A percentile compares a stretch with the other conserved stretches of the same genome.
Evolutionary conservation across 2,113 vertebrate genomes (phyloP).

Genomic region (Meriones unguiculatus): DNA sequence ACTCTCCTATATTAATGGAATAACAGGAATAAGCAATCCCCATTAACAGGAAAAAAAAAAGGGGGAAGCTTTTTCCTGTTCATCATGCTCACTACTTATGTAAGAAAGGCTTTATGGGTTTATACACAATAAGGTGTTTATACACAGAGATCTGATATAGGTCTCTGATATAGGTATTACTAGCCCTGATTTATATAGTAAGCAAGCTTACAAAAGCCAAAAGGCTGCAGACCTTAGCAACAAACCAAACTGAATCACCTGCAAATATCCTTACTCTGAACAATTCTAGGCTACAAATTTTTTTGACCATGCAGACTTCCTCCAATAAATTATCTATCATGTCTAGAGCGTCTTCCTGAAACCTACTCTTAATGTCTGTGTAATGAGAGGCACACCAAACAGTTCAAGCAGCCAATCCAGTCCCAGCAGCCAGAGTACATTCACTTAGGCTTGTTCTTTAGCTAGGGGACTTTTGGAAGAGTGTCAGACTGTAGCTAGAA

Average conservation of each 20-base stretch:
- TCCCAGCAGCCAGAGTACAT: not conserved
- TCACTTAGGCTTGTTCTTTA: not conserved
- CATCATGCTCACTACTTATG: not conserved
- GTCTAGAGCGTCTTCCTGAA: conserved; percentile 24
- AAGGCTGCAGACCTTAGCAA: not conserved
- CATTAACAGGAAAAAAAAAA: not conserved
- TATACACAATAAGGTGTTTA: not conserved
- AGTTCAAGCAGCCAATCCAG: not conserved
- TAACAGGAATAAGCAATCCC: not conserved
- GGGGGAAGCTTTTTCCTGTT: not conserved
- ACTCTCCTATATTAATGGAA: not conserved
- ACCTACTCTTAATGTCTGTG: not conserved
- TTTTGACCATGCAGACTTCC: not conserved
- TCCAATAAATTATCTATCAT: not conserved
- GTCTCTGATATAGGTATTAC: not conserved
- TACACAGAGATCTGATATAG: not conserved
- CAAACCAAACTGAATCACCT: not conserved
- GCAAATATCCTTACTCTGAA: conserved; percentile 2
- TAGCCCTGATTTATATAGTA: not conserved
- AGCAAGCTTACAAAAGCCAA: not conserved
- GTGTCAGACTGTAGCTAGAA: not conserved
- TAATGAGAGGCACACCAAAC: not conserved
- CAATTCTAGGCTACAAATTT: conserved; percentile 35
- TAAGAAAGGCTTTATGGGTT: not conserved
- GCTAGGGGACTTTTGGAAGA: not conserved